Evolutionary conservation across 2,888 invertebrate species (phyloP), one percentile per base, ranked within the genome.

Genomic region (Machimus rusticus): DNA sequence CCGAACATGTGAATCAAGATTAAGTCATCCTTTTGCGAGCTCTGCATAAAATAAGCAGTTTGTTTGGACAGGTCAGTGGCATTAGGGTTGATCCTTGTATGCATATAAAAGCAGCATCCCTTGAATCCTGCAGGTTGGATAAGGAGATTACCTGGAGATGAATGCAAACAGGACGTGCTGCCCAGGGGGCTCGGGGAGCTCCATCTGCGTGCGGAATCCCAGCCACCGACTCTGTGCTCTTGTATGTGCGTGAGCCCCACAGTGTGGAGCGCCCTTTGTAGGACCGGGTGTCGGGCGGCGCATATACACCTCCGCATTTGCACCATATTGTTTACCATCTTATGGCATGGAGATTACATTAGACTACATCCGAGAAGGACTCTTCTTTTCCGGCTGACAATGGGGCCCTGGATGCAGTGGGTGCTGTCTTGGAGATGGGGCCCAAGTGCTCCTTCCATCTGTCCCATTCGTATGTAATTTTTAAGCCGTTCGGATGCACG

Each of bases 41-140:
- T 57, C 82, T 74, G 74, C 85, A 85, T 74, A 85, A 74, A 46
- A 85, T 85, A 85, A 85, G 46, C 85, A 85, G 85, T 85, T 85
- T 85, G 85, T 85, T 85, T 85, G 85, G 74, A 74, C 85, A 85
- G 85, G 85, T 85, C 85, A 85, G 74, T 85, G 85, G 82, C 82
- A 82, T 82, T 82, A 28, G n/a, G 51, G 79, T 28, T 79, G 51
- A 79, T 51, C 46, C 79, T 79, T 79, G 79, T 79, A 79, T 79
- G 79, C 79, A 79, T 82, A 82, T 57, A 82, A 85, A 74, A 85
- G 74, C 43, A 74, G 66, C 37, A 66, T 12, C 66, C 55, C 28
- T 37, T 1, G 85, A 85, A 85, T 74, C 85, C 74, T 85, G 85
- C 85, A 85, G 74, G 74, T 85, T 43, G 85, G 85, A 85, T 85